These are phyloP conservation scores for Scrobipalpa costella DNA, from an alignment of 2,888 invertebrate species.

Conservation along the genomic window DNA sequence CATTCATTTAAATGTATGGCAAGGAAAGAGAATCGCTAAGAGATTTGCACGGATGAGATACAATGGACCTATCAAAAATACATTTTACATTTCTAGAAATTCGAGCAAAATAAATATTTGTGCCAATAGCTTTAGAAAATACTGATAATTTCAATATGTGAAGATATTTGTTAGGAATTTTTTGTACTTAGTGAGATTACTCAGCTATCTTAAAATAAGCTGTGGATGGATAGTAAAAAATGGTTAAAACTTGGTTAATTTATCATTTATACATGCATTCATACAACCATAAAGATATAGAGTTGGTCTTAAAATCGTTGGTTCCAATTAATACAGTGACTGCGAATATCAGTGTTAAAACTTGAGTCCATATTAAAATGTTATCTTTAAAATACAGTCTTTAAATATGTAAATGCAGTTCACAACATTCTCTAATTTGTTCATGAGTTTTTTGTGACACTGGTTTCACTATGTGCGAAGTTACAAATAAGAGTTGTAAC, in stretches of 20 bases:
- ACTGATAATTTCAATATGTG: slow-evolving; percentile 19
- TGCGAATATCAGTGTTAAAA: not conserved
- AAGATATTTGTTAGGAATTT: slow-evolving; percentile 23
- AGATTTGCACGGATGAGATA: not conserved
- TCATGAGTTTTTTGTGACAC: not conserved
- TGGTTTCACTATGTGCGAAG: not conserved
- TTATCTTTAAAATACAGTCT: not conserved
- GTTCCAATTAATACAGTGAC: not conserved
- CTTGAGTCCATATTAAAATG: not conserved
- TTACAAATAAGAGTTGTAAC: not conserved
- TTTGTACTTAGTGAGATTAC: slow-evolving; percentile 28
- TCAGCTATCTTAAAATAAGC: slow-evolving; percentile 19
- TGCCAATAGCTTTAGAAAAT: slow-evolving; percentile 22
- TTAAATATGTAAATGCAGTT: not conserved
- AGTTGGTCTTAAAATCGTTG: not conserved
- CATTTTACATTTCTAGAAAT: slow-evolving; percentile 13
- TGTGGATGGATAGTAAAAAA: slow-evolving; percentile 22
- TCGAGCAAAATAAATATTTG: not conserved
- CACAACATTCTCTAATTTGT: not conserved
- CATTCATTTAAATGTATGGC: slow-evolving; percentile 41
- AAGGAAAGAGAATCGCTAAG: slow-evolving; percentile 38
- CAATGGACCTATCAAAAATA: slow-evolving; percentile 25
- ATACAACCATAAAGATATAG: not conserved
- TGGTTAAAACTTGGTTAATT: not conserved
- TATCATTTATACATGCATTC: not conserved